Evolutionary conservation across 2,888 invertebrate species (phyloP), one percentile per base, ranked within the genome.

Genomic region (Julus scandinavius): DNA sequence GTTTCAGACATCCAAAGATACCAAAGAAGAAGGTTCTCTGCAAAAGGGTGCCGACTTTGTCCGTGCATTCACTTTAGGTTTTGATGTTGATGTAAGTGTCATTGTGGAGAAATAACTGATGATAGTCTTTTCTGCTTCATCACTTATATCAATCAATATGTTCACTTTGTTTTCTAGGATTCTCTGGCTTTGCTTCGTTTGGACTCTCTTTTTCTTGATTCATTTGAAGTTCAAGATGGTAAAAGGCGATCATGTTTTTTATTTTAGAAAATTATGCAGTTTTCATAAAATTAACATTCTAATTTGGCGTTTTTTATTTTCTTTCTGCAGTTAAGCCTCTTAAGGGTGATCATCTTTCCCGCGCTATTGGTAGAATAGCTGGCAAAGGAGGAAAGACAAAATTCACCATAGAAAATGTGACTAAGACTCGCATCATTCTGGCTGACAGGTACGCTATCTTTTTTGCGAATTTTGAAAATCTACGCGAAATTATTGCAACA

Each of bases 1-100:
- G 41, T 49, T 54, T 58, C 91, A 93, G 93, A 92, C 92, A 7
- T 92, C 93, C 90, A 92, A 94, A 84, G 95, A 96, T 91, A 96
- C 97, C 0, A 94, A 95, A 90, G 98, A 99, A 91, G 95, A 98
- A 90, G 95, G 96, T 13, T 96, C 97, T 92, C 93, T 99, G 89
- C 99, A 99, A 92, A 99, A 98, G 93, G 99, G 96, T 87, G 98
- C 98, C 17, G 99, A 99, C 93, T 99, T 99, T 94, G 97, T 99
- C 0, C 96, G 96, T 93, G 99, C 99, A 1, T 99, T 99, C 92
- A 94, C 98, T 49, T 95, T 96, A 90, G 99, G 99, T 6, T 99
- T 99, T 92, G 98, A 99, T 91, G 96, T 99, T 0, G 98, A 98
- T 89, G 92, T 92, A 88, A 89, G 90, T 88, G 6, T 13, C 49